Evolutionary conservation across 1,140 invertebrate species (phyloP), one percentile per base, ranked within the genome.

Genomic region (Trinorchestia longiramus): DNA sequence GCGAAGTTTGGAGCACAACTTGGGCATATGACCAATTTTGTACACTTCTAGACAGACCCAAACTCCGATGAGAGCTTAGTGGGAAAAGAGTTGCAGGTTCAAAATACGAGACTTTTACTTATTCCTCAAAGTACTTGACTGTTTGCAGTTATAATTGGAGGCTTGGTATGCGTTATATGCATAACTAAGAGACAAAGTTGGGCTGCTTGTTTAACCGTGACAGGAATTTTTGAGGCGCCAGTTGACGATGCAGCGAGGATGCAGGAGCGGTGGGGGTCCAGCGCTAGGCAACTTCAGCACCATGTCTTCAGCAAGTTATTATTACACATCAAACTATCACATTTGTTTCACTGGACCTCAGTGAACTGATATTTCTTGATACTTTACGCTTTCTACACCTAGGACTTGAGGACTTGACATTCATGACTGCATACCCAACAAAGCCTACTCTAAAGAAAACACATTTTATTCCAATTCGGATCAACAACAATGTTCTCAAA

Each of bases 1-100:
- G 62, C 0, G 88, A 91, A 91, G 88, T 91, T 91, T 91, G 41
- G 8, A 43, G 43, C 41, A 23, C 0, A 28, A 91, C 41, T 91
- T 91, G 88, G 4, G 41, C 43, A 28, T 91, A 91, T 91, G 88
- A 91, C 19, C 19, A 91, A 42, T 91, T 91, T 91, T 91, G 88
- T 42, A 28, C 88, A 43, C 41, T 91, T 91, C 88, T 91, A 3
- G 28, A 15, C 88, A 43, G 43, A 91, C 88, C n/a, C 41, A 91
- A 91, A 43, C 88, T 91, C 88, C 88, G 19, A 11, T 43, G 88
- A 91, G 28, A 77, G 62, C 11, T 36, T 23, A 28, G 15, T 36
- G 8, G 62, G 28, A 36, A 77, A 77, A 36, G 36, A 1, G 15
- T 77, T 77, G 28, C 62, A 36, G 3, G 62, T 28, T 77, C 62